Evolutionary conservation across 1,140 invertebrate species (phyloP), one percentile per base, ranked within the genome.

Genomic region (Sycophila sp.): DNA sequence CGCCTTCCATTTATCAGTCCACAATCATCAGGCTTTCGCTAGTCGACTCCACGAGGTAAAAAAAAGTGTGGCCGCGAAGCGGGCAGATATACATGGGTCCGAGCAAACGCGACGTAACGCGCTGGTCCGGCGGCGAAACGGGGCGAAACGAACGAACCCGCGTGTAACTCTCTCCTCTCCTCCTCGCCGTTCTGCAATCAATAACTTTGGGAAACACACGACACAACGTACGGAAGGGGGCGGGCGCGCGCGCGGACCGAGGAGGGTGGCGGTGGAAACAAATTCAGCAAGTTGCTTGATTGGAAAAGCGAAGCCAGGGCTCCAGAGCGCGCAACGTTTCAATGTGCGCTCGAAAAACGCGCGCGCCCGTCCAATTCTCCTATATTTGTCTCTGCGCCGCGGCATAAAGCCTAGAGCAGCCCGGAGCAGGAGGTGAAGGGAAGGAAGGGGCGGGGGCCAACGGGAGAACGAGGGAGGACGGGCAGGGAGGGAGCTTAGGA

Each of bases 271-370:
- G 81, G 76, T 81, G 79, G 75, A 84, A 83, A 86, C 83, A 85
- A 85, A 86, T 85, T 86, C 83, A 85, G 84, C 83, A 83, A 84
- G 83, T 85, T 81, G 83, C 81, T 85, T 85, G 83, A 86, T 86
- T 85, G 84, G 83, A 86, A 85, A 84, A 83, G 70, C 45, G 70
- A 40, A 68, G 72, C 65, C 69, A 42, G 24, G 56, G 22, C 67
- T 51, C n/a, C 56, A 64, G 45, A 45, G 59, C 42, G 66, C 71
- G 72, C 70, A 59, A 17, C 58, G 34, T 78, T 77, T 75, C 69
- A 78, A 78, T 77, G 30, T n/a, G 17, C 40, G 58, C n/a, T n/a
- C n/a, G 56, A 70, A 70, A 72, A 74, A 69, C 65, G 42, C 60
- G 47, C 63, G 49, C n/a, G n/a, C n/a, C n/a, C n/a, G n/a, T n/a